These are phyloP conservation scores for Sebastes matsubarae DNA, from an alignment of 2,797 vertebrate species.

Conservation along the genomic window DNA sequence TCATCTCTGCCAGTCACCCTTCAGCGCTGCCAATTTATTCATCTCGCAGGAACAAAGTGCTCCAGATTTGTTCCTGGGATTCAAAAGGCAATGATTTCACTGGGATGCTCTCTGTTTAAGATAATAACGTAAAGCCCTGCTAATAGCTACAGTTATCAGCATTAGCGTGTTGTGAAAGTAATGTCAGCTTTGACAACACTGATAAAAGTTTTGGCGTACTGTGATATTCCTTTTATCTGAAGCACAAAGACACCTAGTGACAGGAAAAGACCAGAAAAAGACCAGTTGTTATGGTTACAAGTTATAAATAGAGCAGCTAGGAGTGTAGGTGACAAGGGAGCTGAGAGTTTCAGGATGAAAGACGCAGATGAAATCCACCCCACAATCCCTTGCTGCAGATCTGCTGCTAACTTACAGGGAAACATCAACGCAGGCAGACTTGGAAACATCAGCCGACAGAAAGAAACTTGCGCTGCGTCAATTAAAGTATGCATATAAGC, in stretches of 20 bases:
- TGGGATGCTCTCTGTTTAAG: slow-evolving; percentile 3
- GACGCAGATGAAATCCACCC: slow-evolving; percentile 75
- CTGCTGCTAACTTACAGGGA: slow-evolving; percentile 51
- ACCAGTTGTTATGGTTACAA: slow-evolving; percentile 86
- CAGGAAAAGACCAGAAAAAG: slow-evolving; percentile 44
- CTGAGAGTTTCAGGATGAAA: slow-evolving; percentile 78
- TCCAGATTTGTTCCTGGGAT: slow-evolving; percentile 31
- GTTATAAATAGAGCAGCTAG: slow-evolving; percentile 84
- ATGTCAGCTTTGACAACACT: slow-evolving; percentile 19
- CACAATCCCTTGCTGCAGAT: slow-evolving; percentile 72
- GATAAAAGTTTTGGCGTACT: slow-evolving; percentile 44
- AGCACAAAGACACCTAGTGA: slow-evolving; percentile 71
- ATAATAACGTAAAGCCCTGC: slow-evolving; percentile 29
- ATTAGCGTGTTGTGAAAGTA: slow-evolving; percentile 30
- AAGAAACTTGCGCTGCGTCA: slow-evolving; percentile 21
- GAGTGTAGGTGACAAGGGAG: slow-evolving; percentile 81
- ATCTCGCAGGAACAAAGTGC: slow-evolving; percentile 41
- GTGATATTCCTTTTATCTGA: slow-evolving; percentile 38
- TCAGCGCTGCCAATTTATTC: slow-evolving; percentile 42
- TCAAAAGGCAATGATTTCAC: slow-evolving; percentile 16
- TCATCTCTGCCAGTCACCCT: slow-evolving; percentile 53
- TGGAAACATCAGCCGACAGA: slow-evolving; percentile 21
- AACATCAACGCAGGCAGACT: slow-evolving; percentile 12
- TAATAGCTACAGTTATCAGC: slow-evolving; percentile 30
- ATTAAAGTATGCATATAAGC: slow-evolving; percentile 1